Evolutionary conservation across 1,140 invertebrate genomes (phyloP).

Genomic region (Anoplophora glabripennis): DNA sequence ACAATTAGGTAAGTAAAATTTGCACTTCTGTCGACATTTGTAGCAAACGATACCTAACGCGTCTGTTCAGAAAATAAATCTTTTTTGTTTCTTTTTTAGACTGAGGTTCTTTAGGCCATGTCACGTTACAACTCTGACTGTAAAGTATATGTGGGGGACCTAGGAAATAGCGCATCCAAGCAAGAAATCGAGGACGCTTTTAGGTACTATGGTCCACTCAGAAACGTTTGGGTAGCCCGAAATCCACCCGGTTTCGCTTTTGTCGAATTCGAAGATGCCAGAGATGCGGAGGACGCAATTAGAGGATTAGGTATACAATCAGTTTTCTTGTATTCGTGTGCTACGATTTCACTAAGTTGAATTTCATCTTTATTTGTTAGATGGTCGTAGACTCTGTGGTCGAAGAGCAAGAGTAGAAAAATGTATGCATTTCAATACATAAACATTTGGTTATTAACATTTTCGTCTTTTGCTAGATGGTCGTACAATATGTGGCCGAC

Average conservation of each 20-base stretch:
- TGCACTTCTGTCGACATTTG: too few species aligned
- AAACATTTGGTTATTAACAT: conserved; percentile 10
- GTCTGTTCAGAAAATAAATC: too few species aligned
- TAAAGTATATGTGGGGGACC: conserved; percentile 96
- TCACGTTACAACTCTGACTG: conserved; percentile 81
- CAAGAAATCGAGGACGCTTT: conserved; percentile 92
- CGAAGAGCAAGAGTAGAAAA: conserved; percentile 13
- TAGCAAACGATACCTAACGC: too few species aligned
- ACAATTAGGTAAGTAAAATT: too few species aligned
- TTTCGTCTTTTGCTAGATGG: conserved; percentile 55
- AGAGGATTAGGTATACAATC: conserved; percentile 64
- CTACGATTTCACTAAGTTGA: conserved; percentile 3
- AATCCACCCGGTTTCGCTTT: conserved; percentile 94
- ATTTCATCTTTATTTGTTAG: conserved; percentile 16
- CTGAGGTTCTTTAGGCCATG: conserved; percentile 51
- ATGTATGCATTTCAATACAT: conserved; percentile 10
- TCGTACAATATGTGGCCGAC: conserved; percentile 79
- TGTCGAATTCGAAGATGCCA: conserved; percentile 88
- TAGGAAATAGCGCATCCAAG: conserved; percentile 83
- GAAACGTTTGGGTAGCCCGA: conserved; percentile 92
- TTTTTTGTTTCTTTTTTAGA: not conserved
- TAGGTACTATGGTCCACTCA: conserved; percentile 88
- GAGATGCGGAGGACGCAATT: conserved; percentile 92
- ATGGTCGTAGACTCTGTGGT: conserved; percentile 14
- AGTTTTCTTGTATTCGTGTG: conserved; percentile 2